Conservation (phyloP, 2,113 vertebrate genomes). For the Poecile atricapillus region DNA sequence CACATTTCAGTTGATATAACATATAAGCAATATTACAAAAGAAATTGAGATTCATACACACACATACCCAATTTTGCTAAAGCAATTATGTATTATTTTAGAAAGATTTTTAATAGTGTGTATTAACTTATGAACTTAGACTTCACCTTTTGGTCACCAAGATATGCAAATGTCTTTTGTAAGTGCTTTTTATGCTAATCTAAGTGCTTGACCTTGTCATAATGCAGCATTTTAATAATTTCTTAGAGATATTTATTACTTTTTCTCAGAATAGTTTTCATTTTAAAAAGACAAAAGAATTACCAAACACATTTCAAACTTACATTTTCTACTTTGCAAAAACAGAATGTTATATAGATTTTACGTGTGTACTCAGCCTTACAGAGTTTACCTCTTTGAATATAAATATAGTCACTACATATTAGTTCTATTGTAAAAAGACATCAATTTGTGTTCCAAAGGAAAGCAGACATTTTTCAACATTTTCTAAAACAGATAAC, state of each 20-base stretch:
- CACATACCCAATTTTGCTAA: neutral
- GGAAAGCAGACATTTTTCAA: neutral
- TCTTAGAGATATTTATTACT: neutral
- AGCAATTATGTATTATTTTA: neutral
- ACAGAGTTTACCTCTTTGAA: neutral
- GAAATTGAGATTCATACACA: neutral
- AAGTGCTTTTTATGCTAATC: slow-evolving; percentile 9
- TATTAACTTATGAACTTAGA: neutral
- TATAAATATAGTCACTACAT: neutral
- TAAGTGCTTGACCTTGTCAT: neutral
- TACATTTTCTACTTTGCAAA: neutral
- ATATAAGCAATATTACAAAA: neutral
- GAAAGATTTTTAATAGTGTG: neutral
- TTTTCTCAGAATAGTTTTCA: neutral
- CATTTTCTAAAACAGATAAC: neutral
- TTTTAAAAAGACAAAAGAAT: neutral
- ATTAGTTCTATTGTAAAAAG: neutral
- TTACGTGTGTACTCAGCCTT: neutral
- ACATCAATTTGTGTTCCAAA: neutral
- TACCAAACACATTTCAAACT: slow-evolving; percentile 2
- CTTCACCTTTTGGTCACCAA: neutral
- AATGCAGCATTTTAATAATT: neutral
- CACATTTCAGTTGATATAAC: neutral
- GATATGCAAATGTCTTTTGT: slow-evolving; percentile 1
- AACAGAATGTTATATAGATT: neutral